These are phyloP conservation scores for Sinohyriopsis cumingii DNA, from an alignment of 2,888 invertebrate genomes.

Conservation along the genomic window DNA sequence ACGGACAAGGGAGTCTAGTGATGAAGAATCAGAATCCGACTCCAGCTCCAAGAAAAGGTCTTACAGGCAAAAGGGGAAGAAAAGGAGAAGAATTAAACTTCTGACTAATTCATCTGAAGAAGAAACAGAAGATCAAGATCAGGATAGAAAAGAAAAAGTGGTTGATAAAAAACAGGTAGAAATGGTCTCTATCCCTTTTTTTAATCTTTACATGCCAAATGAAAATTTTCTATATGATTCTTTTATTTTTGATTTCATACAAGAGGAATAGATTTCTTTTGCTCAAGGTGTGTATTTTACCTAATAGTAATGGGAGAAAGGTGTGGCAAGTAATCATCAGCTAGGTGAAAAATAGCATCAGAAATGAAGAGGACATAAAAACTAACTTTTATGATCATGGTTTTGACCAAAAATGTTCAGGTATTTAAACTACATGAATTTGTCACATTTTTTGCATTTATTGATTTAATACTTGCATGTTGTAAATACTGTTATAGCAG, in stretches of 20 bases:
- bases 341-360: no score
- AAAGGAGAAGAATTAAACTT: constrained; percentile 45
- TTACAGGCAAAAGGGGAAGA: constrained; percentile 36
- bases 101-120: constrained; percentile 43
- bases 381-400: no score
- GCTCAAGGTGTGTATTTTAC: no score
- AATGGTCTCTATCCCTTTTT: background rate
- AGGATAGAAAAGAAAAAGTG: constrained; percentile 11
- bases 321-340: no score
- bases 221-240: background rate
- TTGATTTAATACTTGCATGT: no score
- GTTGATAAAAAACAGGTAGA: constrained; percentile 6
- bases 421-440: no score
- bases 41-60: constrained; percentile 4
- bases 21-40: constrained; percentile 11
- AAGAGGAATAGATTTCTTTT: background rate
- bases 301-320: no score
- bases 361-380: no score
- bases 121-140: constrained; percentile 41
- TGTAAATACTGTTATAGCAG: no score
- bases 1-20: constrained; percentile 2
- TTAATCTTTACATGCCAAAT: background rate
- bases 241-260: background rate
- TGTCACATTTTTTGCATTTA: no score
- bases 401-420: no score